Conservation (phyloP, 2,888 invertebrate species). For the Drosophila neutralis region DNA sequence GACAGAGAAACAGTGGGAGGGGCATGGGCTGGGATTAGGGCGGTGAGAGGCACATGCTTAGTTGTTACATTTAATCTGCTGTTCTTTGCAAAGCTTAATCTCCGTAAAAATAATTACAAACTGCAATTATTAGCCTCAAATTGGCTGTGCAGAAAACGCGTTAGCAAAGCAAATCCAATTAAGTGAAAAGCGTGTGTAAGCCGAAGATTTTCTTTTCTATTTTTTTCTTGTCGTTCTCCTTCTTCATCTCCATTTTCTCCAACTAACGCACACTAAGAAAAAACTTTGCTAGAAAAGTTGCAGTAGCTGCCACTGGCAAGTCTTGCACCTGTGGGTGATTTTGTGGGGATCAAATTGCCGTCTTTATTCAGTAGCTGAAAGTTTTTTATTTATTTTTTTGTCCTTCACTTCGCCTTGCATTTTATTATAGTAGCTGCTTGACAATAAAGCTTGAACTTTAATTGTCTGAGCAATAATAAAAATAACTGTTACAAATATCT, state of each 20-base stretch:
- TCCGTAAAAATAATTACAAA: constrained; percentile 73
- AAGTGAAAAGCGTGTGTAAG: constrained; percentile 77
- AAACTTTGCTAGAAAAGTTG: constrained; percentile 42
- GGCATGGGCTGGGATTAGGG: neutral
- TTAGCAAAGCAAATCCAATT: constrained; percentile 72
- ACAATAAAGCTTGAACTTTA: constrained; percentile 56
- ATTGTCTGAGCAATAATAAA: constrained; percentile 59
- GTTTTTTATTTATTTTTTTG: neutral
- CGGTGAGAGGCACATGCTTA: constrained; percentile 5
- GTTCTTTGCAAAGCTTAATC: constrained; percentile 46
- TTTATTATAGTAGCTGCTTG: constrained; percentile 29
- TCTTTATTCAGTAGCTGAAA: constrained; percentile 1
- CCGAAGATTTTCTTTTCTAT: constrained; percentile 52
- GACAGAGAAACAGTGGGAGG: neutral
- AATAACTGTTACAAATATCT: constrained; percentile 47
- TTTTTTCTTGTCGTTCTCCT: neutral
- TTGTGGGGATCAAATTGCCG: constrained; percentile 7
- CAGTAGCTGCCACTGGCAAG: constrained; percentile 30
- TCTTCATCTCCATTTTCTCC: constrained; percentile 1
- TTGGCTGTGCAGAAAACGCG: constrained; percentile 28
- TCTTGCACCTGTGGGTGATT: constrained; percentile 40
- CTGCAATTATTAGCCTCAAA: constrained; percentile 73
- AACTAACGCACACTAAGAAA: constrained; percentile 55
- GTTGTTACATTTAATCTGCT: constrained; percentile 38
- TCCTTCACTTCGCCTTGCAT: constrained; percentile 26